phyloP scores from a whole-genome alignment of 2,797 vertebrate genomes.

The Philypnodon macrostomus region DNA sequence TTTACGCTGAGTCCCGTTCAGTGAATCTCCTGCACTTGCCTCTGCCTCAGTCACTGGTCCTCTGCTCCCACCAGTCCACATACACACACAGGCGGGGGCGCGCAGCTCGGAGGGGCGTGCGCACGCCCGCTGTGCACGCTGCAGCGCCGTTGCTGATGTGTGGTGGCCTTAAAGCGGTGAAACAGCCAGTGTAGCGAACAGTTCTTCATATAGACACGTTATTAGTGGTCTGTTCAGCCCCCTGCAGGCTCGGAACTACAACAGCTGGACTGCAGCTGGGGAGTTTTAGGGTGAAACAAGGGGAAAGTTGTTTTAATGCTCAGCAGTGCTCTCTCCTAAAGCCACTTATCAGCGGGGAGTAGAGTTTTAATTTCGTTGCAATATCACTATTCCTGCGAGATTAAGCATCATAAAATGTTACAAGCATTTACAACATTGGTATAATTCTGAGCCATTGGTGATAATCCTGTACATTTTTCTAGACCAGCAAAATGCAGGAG shows the following conservation, averaged over 20 bases:
- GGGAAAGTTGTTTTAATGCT: constrained; percentile 36
- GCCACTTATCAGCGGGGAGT: constrained; percentile 47
- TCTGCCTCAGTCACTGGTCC: constrained; percentile 55
- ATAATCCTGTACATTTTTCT: constrained; percentile 11
- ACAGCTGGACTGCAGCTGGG: constrained; percentile 43
- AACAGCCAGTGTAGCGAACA: constrained; percentile 21
- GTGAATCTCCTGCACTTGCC: constrained; percentile 48
- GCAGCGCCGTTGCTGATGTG: constrained; percentile 60
- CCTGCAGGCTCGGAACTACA: constrained; percentile 17
- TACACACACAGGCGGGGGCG: constrained; percentile 39
- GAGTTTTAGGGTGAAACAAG: constrained; percentile 24
- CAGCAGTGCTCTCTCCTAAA: not conserved
- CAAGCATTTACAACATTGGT: constrained; percentile 7
- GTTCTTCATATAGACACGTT: constrained; percentile 29
- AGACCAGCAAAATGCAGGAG: not conserved
- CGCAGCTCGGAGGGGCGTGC: constrained; percentile 51
- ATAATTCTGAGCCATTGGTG: constrained; percentile 11
- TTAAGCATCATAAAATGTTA: constrained; percentile 6
- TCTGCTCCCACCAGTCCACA: constrained; percentile 52
- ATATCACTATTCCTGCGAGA: constrained; percentile 5
- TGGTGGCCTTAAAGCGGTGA: constrained; percentile 50
- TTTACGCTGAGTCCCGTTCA: constrained; percentile 49
- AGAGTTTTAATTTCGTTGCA: constrained; percentile 25
- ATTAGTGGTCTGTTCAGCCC: constrained; percentile 13
- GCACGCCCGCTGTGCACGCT: constrained; percentile 51